Evolutionary conservation across 2,113 vertebrate species (phyloP).

Genomic region (Channa argus): DNA sequence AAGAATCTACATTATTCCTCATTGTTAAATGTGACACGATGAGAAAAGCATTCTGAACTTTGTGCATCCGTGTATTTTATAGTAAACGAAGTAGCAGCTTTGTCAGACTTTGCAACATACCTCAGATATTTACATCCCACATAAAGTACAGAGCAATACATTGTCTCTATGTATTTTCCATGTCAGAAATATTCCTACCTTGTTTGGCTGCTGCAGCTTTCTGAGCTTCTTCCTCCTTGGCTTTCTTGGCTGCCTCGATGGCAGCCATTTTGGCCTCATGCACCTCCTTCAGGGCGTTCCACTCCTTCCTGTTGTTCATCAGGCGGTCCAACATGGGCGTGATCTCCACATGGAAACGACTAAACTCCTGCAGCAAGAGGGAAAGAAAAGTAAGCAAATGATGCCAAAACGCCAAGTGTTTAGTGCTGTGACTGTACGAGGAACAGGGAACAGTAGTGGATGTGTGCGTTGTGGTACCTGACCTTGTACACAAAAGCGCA

Average conservation of each 20-base stretch:
- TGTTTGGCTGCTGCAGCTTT: constrained; percentile 45
- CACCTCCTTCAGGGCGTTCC: constrained; percentile 85
- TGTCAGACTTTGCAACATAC: too few species aligned
- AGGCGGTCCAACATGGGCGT: constrained; percentile 86
- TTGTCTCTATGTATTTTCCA: neutral
- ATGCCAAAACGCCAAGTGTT: neutral
- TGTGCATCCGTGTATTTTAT: neutral
- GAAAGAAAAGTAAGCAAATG: neutral
- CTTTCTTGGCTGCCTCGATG: constrained; percentile 78
- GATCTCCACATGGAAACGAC: constrained; percentile 86
- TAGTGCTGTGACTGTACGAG: too few species aligned
- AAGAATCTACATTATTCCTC: neutral
- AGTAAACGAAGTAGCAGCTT: too few species aligned
- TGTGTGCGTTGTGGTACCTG: constrained; percentile 23
- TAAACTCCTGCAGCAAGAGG: constrained; percentile 82
- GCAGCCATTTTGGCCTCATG: constrained; percentile 83
- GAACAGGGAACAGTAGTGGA: neutral
- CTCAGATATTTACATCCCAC: neutral
- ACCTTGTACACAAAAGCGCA: constrained; percentile 87
- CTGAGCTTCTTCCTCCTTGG: constrained; percentile 72
- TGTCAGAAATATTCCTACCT: constrained; percentile 63
- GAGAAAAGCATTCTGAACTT: neutral
- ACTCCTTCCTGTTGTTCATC: constrained; percentile 87
- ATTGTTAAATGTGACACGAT: neutral
- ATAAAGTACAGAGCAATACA: neutral